Evolutionary conservation across 2,797 vertebrate genomes (phyloP).

Genomic region (Nothura maculosa): DNA sequence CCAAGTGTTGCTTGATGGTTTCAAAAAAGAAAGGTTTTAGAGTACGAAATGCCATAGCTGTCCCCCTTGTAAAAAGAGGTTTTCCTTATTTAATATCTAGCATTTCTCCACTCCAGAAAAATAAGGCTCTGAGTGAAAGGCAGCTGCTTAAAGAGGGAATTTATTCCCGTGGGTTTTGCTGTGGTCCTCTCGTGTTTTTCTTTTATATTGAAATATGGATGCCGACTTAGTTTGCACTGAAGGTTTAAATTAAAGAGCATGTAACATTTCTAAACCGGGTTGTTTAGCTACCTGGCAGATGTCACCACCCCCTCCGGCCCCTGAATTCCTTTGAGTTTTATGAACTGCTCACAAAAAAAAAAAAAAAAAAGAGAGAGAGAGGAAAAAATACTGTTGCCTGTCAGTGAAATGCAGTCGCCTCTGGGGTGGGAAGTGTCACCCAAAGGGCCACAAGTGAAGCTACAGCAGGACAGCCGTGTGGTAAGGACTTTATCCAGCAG

Average conservation of each 20-base stretch:
- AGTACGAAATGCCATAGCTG: background rate
- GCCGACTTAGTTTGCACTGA: slow-evolving; percentile 42
- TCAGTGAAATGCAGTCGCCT: background rate
- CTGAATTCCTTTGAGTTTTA: background rate
- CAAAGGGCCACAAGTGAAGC: rapidly evolving
- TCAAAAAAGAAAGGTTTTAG: background rate
- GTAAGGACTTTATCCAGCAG: background rate
- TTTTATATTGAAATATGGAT: background rate
- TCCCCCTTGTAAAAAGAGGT: background rate
- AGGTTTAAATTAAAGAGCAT: slow-evolving; percentile 44
- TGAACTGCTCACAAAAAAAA: background rate
- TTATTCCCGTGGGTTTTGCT: background rate
- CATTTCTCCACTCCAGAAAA: background rate
- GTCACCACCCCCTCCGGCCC: background rate
- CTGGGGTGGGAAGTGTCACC: background rate
- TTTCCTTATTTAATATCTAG: background rate
- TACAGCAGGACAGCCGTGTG: rapidly evolving
- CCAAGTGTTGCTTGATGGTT: background rate
- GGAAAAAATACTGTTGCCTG: background rate
- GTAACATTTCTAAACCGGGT: slow-evolving; percentile 30
- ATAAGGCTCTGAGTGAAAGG: background rate
- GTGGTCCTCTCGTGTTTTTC: background rate
- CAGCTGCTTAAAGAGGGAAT: background rate
- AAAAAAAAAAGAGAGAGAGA: too few relatives aligned
- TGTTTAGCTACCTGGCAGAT: background rate